phyloP scores from a whole-genome alignment of 2,113 vertebrate genomes.

The Plestiodon gilberti region DNA sequence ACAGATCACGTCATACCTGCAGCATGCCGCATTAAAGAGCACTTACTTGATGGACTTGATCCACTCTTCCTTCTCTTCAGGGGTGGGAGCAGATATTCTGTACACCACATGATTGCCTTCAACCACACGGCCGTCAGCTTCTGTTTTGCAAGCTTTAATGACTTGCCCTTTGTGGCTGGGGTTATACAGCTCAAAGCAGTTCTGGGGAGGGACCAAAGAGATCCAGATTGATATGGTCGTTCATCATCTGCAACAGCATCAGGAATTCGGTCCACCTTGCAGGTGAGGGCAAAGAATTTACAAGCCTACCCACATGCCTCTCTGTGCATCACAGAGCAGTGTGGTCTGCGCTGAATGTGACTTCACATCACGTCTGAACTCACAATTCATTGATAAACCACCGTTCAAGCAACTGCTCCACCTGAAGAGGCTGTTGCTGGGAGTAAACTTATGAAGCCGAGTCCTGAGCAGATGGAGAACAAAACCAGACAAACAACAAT shows the following conservation, averaged over 20 bases:
- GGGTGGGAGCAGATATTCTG: conserved; percentile 96
- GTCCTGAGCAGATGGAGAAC: too few relatives aligned
- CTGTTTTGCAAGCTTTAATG: conserved; percentile 98
- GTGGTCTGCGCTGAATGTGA: too few relatives aligned
- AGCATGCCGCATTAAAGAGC: neutral
- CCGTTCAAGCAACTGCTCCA: too few relatives aligned
- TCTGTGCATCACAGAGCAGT: too few relatives aligned
- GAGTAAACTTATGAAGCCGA: too few relatives aligned
- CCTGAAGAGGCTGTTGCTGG: too few relatives aligned
- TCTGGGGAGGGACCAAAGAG: conserved; percentile 73
- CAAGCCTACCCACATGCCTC: neutral
- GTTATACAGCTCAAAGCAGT: conserved; percentile 98
- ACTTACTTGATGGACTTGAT: conserved; percentile 98
- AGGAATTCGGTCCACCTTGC: too few relatives aligned
- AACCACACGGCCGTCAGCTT: conserved; percentile 94
- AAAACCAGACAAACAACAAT: too few relatives aligned
- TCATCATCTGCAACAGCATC: neutral
- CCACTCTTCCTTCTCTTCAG: conserved; percentile 98
- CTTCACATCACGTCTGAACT: too few relatives aligned
- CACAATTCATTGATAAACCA: too few relatives aligned
- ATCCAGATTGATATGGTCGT: neutral
- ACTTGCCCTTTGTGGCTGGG: conserved; percentile 96
- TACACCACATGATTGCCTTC: conserved; percentile 98
- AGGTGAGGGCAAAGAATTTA: neutral
- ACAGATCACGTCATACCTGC: neutral